A percentile compares a stretch with the other conserved stretches of the same genome.
phyloP scores from a whole-genome alignment of 2,888 invertebrate genomes.

The Cacoxenus indagator region DNA sequence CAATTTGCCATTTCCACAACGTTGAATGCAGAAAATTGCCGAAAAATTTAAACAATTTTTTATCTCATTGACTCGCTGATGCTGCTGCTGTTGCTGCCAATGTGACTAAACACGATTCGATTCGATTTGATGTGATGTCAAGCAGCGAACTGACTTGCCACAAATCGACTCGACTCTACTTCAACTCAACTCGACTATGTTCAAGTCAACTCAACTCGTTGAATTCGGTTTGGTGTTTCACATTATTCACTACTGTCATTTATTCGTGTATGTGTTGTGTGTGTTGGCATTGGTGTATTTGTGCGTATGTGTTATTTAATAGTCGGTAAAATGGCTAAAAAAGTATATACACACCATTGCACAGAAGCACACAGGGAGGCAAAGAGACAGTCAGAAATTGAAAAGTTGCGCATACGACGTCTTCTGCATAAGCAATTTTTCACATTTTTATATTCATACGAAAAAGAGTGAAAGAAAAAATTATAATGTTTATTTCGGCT shows the following conservation, averaged over 20 bases:
- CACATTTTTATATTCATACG: slow-evolving; percentile 39
- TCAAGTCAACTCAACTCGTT: neutral
- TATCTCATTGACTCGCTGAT: neutral
- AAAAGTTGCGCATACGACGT: slow-evolving; percentile 38
- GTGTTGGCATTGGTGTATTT: neutral
- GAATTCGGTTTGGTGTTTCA: neutral
- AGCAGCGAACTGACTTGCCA: no score
- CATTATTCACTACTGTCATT: neutral
- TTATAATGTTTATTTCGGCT: no score
- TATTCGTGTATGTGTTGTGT: neutral
- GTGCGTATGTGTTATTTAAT: neutral
- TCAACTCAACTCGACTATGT: neutral
- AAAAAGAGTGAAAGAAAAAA: slow-evolving; percentile 28
- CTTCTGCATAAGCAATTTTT: slow-evolving; percentile 56
- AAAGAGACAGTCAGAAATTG: slow-evolving; percentile 30
- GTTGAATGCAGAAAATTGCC: slow-evolving; percentile 33
- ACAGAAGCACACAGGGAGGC: neutral
- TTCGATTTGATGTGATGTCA: no score
- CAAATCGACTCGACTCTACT: neutral
- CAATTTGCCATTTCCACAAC: slow-evolving; percentile 56
- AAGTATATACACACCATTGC: slow-evolving; percentile 18
- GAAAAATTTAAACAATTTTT: slow-evolving; percentile 19
- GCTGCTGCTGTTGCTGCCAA: no score
- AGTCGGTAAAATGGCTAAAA: slow-evolving; percentile 42
- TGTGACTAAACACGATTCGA: no score